Base-by-base conservation (phyloP, 2,113 vertebrate genomes). In the Thinocorus orbignyianus region DNA sequence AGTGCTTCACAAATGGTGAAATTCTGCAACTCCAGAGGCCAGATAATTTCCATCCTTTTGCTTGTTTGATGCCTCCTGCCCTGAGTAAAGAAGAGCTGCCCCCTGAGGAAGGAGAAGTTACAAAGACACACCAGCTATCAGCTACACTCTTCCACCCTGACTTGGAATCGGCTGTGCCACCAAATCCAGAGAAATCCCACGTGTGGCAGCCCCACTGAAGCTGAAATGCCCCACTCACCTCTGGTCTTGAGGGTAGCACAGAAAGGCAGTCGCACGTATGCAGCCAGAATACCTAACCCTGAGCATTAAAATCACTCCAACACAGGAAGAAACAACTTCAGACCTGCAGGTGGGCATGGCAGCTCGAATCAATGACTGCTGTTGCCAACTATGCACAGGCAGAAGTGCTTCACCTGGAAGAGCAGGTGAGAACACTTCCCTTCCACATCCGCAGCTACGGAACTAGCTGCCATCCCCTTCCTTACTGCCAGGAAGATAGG, bases 311-410 rank as follows among this genome's bases (percentile, higher is more conserved):
- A 13, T 86, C 39, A 23, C 23, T 70, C 58, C 81, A 42, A 37
- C 23, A 22, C 35, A 46, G 72, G 51, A 86, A 54, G 37, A 74
- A 86, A 93, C 54, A 90, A 85, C 48, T 85, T 84, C 77, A 91
- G 78, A 79, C 55, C 48, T 46, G 62, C 92, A 70, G 37, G 13
- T 0, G 0, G 37, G n/a, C 16, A 72, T 77, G 48, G 46, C 42
- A 46, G 51, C 48, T 57, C 3, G 1, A 62, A 44, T 35, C 1
- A 3, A 11, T 5, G 55, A 42, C 51, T 68, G 35, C 52, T 0
- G 0, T 46, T 81, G 83, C 69, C 74, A 83, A 11, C 26, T 33
- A 25, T 0, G 1, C 14, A 9, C 33, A 73, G 35, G 28, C 31
- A 74, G 30, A 81, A 69, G 19, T 9, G 37, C 31, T 77, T 62